Evolutionary conservation across 1,140 invertebrate genomes (phyloP), one percentile per base, ranked within the genome.

Genomic region (Philaenus spumarius): DNA sequence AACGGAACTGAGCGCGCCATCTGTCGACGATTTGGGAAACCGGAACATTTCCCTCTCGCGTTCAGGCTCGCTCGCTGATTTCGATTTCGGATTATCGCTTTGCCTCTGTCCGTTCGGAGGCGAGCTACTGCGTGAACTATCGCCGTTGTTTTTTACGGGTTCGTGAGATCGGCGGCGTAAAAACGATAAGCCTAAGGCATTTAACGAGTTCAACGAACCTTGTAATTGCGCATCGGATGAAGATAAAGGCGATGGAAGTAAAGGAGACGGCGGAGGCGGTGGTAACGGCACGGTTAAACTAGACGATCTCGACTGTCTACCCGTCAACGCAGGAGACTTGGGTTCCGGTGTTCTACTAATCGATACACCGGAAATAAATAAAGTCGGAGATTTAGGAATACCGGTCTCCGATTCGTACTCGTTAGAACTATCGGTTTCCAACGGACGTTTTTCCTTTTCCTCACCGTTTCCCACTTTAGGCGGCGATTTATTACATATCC

Each of bases 341-440:
- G 75, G 72, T 69, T 78, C 77, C 5, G 78, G 77, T 6, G 78
- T 79, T 23, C 79, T 69, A 26, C 74, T 78, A 57, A 81, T 81
- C 1, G 78, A 79, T n/a, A 81, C 78, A n/a, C 79, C 79, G 23
- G 77, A 78, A 55, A 81, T 81, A 64, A 77, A 80, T 12, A 81
- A 66, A 0, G 78, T 81, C 5, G 79, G 79, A 2, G 78, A 80
- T 66, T 78, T 79, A 6, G 79, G 78, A 42, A 81, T 80, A 1
- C 78, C 79, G 15, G 78, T 79, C 66, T 80, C 78, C 19, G 77
- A 78, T 68, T 79, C 78, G 63, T 77, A 78, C 56, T 80, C 78
- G 52, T 78, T 78, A 5, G 75, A 77, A 65, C 77, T 78, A 59
- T 78, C 76, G 2, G 76, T 77, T 65, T 77, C 76, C 42, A 76